Evolutionary conservation across 1,140 invertebrate genomes (phyloP), one percentile per base, ranked within the genome.

Genomic region (Drosophila guanche): DNA sequence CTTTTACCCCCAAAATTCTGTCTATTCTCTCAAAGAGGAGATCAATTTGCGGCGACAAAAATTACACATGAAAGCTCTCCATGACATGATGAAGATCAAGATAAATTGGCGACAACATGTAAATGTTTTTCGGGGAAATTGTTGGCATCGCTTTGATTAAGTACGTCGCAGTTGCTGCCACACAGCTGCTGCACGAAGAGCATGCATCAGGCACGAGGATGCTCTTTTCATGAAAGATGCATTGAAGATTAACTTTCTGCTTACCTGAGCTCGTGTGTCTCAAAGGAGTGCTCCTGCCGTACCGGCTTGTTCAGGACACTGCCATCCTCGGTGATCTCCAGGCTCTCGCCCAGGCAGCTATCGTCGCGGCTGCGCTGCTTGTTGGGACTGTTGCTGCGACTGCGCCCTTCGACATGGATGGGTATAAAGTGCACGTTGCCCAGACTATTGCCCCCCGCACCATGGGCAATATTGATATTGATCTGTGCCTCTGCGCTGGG

Each of bases 371-470:
- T 91, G 45, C 86, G 83, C 41, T 75, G 75, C 45, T 90, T 86
- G 59, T 48, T 52, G 14, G 78, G 83, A 51, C 84, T 88, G 46
- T 10, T 59, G 67, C 83, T 88, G 53, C 80, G 75, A 52, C 61
- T 85, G 75, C 71, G 86, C 25, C 90, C 89, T 60, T 91, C 90
- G n/a, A 91, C 74, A 46, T 90, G 90, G 12, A 91, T 91, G 46
- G 90, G 90, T 73, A 91, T 90, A 27, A 90, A 91, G 73, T 91
- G 90, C 57, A 91, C 90, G 75, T 86, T 91, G 46, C 90, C 90
- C 41, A 90, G 69, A 51, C 79, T 90, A 14, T 90, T 90, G 62
- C 89, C 79, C 14, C 65, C 68, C 53, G 81, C 78, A 40, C 73
- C 77, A 53, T 79, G 74, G 52, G 72, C 45, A 46, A 85, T 86